Evolutionary conservation across 2,888 invertebrate species (phyloP), one percentile per base, ranked within the genome.

Genomic region (Mycalesis mineus): DNA sequence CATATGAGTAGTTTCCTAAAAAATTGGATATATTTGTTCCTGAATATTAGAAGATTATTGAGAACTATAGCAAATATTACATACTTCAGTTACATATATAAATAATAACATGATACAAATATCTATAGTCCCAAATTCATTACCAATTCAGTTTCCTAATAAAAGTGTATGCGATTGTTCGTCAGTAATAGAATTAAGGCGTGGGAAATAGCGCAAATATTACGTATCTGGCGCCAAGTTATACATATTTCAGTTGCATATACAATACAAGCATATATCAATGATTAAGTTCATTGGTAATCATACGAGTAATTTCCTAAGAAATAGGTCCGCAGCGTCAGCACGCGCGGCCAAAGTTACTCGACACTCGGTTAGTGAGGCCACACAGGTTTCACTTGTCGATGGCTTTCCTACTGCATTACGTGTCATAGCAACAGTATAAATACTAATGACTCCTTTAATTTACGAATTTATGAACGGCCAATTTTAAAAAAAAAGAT

Each of bases 251-350:
- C 14, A 4, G 29, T 13, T 5, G 45, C 13, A 13, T 9, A 45
- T 29, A 36, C 4, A 11, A 45, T n/a, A n/a, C n/a, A 9, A 13
- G 15, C 44, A 28, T 29, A 37, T 52, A 45, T 53, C 49, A 52
- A 60, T 39, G 52, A 56, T 58, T 55, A 60, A 59, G 39, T 73
- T 40, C 74, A 75, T 73, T 76, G 75, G 71, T 77, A 73, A 80
- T 78, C 76, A 69, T 73, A 77, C 76, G 74, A 75, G 73, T 73
- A 67, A 75, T 76, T 85, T 85, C 81, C 71, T 75, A 71, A 72
- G 84, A 86, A 86, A 70, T 78, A 69, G 65, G 64, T 63, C 58
- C 71, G 82, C 81, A 53, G 22, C 64, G 79, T 84, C 83, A 86
- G 84, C 86, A 55, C 36, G 45, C 55, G 60, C 65, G 67, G 74